Conservation (phyloP, 2,797 vertebrate species). For the Protosalanx chinensis region DNA sequence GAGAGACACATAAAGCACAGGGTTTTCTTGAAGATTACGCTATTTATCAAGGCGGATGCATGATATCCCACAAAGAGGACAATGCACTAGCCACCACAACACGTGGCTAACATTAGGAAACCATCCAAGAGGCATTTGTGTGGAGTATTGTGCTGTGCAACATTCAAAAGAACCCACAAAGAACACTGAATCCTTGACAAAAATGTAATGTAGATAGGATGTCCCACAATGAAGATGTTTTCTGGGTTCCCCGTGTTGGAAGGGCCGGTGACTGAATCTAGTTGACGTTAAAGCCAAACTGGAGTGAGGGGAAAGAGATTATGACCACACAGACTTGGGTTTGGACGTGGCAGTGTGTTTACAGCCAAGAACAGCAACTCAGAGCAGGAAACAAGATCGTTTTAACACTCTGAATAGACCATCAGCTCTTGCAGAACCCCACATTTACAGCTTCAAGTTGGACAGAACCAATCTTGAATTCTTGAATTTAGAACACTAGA, state of each 20-base stretch:
- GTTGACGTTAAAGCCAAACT: slow-evolving; percentile 37
- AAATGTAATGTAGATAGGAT: not conserved
- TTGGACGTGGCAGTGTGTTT: slow-evolving; percentile 43
- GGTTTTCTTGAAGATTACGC: not conserved
- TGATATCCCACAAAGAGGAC: slow-evolving; percentile 20
- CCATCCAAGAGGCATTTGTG: not conserved
- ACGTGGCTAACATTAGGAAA: slow-evolving; percentile 12
- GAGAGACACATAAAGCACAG: slow-evolving; percentile 25
- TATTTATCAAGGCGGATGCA: slow-evolving; percentile 19
- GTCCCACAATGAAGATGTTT: slow-evolving; percentile 22
- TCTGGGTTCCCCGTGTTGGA: slow-evolving; percentile 38
- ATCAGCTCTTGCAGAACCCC: slow-evolving; percentile 36
- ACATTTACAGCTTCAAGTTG: slow-evolving; percentile 38
- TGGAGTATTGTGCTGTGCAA: slow-evolving; percentile 5
- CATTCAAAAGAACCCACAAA: slow-evolving; percentile 8
- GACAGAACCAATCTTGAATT: slow-evolving; percentile 47
- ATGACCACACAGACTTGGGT: slow-evolving; percentile 50
- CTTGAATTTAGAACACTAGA: slow-evolving; percentile 35
- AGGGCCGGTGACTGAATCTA: slow-evolving; percentile 33
- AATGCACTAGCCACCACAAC: not conserved
- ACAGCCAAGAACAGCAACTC: slow-evolving; percentile 62
- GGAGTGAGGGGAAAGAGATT: slow-evolving; percentile 44
- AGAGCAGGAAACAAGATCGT: slow-evolving; percentile 45
- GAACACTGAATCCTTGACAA: slow-evolving; percentile 11
- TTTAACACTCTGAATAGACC: slow-evolving; percentile 49